Evolutionary conservation across 2,113 vertebrate species (phyloP), one percentile per base, ranked within the genome.

Genomic region (Phalacrocorax pelagicus): DNA sequence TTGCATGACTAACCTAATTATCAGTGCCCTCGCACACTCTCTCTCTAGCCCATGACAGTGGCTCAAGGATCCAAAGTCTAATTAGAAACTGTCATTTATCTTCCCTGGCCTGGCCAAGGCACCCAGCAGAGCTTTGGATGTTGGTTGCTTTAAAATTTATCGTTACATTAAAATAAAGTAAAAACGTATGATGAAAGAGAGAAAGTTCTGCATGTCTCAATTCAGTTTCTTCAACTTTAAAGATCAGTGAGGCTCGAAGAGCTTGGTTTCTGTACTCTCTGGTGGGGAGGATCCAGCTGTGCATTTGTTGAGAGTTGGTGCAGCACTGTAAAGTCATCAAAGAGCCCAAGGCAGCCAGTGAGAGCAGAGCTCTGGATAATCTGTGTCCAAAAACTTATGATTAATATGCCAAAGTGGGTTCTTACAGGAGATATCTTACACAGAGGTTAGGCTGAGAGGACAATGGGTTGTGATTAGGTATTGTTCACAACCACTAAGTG

Each of bases 391-490:
- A 95, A 90, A 8, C 38, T 55, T 75, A 20, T 77, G 80, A 96
- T 93, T 93, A 96, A 90, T 40, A 87, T 79, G 72, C 73, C 82
- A 0, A 13, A 89, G 55, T 30, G 55, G 52, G 58, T 73, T 81
- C 84, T 78, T 55, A 8, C 16, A 72, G 78, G 67, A 81, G 65
- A 17, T 12, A 44, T 10, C 42, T 92, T 74, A 58, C 62, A 44
- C 44, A 16, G 67, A 65, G 84, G 80, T 19, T 79, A 79, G 59
- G 92, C 94, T 5, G 38, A 23, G 72, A 67, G 90, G 90, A 96
- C 92, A 97, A 96, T 67, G 91, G 69, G 65, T 38, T 82, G 85
- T 96, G 96, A 97, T 97, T 72, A 96, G 81, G 47, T 57, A 79
- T 95, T 97, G 96, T 95, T 93, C 96, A 69, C 89, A 90, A 86